Base-by-base conservation (phyloP, 2,888 invertebrate species). In the Leptinotarsa haldemani region DNA sequence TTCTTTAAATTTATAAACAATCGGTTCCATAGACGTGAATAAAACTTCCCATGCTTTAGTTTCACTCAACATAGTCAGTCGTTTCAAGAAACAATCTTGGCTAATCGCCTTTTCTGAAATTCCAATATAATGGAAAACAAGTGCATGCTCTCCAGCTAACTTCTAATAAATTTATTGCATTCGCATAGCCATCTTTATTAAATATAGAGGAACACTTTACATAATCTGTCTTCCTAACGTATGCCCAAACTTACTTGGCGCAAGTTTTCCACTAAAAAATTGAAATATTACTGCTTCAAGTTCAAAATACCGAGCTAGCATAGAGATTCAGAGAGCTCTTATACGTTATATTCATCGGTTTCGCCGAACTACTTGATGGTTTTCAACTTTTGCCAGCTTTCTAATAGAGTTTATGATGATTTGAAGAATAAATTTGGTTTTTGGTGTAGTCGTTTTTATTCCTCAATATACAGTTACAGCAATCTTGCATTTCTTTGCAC, bases 171-270 rank as follows among this genome's bases (percentile, higher is more conserved):
- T 78, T 77, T 78, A 79, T 79, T 75, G 74, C 77, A 65, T 71
- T 74, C 65, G 69, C 74, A 66, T 69, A 63, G 65, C 74, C 72
- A 73, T 79, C 76, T 77, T 78, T 77, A 79, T 79, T 77, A 79
- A 79, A 79, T 79, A 76, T 73, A 75, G 74, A 68, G 61, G 73
- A 68, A 69, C 73, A 75, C 74, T 76, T 76, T 75, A 74, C 77
- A 77, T 77, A 79, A 79, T 79, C 77, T 77, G 73, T 79, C 77
- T 76, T 77, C 69, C 64, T 70, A 79, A 77, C 77, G 76, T 79
- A 77, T 77, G 71, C 78, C 76, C 70, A 71, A 78, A 77, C 73
- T 77, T 77, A 72, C 74, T 74, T 75, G 75, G 77, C 74, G 69
- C 73, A 76, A 72, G 76, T 74, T 75, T 68, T 70, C 52, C 70